Evolutionary conservation across 37 sponge, comb jelly and placozoan species (phyloP).

Genomic region (Hexactinellida sp.): DNA sequence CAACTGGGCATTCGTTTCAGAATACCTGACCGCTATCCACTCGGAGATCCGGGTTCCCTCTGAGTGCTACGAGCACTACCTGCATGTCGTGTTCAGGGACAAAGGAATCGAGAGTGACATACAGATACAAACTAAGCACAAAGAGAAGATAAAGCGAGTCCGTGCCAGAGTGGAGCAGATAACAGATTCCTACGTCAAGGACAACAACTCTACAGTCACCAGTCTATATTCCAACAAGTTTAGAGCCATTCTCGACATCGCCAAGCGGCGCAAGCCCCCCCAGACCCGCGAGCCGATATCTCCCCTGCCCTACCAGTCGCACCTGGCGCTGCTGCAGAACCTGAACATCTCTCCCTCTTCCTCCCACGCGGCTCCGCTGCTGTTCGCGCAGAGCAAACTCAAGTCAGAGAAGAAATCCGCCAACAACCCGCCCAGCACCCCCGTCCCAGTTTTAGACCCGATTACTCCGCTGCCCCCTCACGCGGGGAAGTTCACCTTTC

Average conservation of each 20-base stretch:
- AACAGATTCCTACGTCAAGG: not conserved
- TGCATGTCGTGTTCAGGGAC: not conserved
- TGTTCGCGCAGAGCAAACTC: not conserved
- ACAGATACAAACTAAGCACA: slow-evolving; percentile 3
- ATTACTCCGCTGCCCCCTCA: not conserved
- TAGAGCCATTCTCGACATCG: not conserved
- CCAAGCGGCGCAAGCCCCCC: not conserved
- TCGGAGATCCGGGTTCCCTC: not conserved
- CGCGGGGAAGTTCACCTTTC: not conserved
- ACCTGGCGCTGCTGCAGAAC: not conserved
- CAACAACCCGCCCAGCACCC: not conserved
- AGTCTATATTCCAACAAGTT: not conserved
- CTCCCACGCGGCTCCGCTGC: not conserved
- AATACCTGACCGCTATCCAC: not conserved
- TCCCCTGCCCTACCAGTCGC: not conserved
- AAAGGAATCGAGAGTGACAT: not conserved
- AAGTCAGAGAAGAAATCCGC: not conserved
- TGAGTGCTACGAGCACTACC: slow-evolving; percentile 13
- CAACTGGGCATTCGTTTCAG: not conserved
- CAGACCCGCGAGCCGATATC: not conserved
- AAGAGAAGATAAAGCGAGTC: slow-evolving; percentile 14
- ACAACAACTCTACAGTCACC: not conserved
- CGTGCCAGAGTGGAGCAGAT: slow-evolving; percentile 1
- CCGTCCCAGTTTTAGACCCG: not conserved
- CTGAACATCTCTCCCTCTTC: slow-evolving; percentile 12